Evolutionary conservation across 2,113 vertebrate genomes (phyloP).

Genomic region (Sinocyclocheilus anophthalmus): DNA sequence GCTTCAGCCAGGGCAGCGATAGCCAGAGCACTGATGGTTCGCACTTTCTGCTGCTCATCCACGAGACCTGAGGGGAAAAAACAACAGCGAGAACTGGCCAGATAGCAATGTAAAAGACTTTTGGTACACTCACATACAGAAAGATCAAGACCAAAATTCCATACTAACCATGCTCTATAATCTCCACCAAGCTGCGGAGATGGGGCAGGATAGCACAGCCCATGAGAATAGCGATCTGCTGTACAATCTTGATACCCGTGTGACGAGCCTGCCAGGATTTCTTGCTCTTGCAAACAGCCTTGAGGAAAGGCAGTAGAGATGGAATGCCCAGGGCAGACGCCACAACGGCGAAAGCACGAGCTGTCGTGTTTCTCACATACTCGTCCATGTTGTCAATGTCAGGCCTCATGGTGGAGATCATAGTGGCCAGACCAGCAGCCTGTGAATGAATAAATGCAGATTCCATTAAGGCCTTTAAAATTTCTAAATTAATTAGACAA

Average conservation of each 20-base stretch:
- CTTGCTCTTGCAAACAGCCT: slow-evolving; percentile 99
- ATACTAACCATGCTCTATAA: slow-evolving; percentile 94
- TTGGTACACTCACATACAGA: too few relatives aligned
- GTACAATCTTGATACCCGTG: slow-evolving; percentile 98
- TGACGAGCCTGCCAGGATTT: slow-evolving; percentile 98
- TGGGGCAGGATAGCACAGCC: slow-evolving; percentile 98
- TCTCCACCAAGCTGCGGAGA: slow-evolving; percentile 97
- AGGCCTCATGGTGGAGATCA: slow-evolving; percentile 99
- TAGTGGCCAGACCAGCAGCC: slow-evolving; percentile 97
- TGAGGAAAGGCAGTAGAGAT: slow-evolving; percentile 96
- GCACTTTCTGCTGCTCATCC: slow-evolving; percentile 98
- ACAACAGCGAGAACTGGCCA: neutral
- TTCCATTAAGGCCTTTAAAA: neutral
- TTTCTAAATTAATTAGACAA: neutral
- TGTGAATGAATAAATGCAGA: slow-evolving; percentile 53
- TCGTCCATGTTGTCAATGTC: slow-evolving; percentile 99
- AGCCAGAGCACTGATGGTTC: slow-evolving; percentile 97
- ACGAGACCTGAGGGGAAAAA: slow-evolving; percentile 83
- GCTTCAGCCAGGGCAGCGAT: slow-evolving; percentile 97
- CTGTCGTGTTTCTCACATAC: slow-evolving; percentile 97
- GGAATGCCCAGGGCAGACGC: slow-evolving; percentile 98
- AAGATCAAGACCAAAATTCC: neutral
- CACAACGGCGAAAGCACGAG: slow-evolving; percentile 96
- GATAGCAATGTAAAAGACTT: neutral
- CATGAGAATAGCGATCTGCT: slow-evolving; percentile 99